Evolutionary conservation across 2,888 invertebrate genomes (phyloP), one percentile per base, ranked within the genome.

Genomic region (Perizoma flavofasciatum): DNA sequence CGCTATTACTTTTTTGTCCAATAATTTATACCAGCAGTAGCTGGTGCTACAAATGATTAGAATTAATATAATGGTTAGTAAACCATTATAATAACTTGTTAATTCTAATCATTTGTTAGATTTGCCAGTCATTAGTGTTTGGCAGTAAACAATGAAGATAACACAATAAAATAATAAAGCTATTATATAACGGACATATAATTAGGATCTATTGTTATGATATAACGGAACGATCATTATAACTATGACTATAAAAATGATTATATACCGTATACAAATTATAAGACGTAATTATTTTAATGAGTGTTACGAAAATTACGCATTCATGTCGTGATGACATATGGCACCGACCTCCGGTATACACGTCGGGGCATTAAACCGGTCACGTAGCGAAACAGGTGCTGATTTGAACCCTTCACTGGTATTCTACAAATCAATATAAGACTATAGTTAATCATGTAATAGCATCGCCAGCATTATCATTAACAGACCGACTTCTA

Each of bases 371-470:
- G 65, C 59, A 61, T 65, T 62, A 48, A 78, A 80, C 83, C 79
- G 80, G 82, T 81, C 63, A 63, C 5, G 66, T 70, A 72, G 66
- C 34, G 55, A 43, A 53, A 57, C 57, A 61, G 56, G 84, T 85
- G 80, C 76, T 72, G 75, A 71, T 72, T 74, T 22, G 22, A 22
- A 22, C 22, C 22, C 22, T 2, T 22, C 22, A 22, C 3, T 22
- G 22, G 22, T 22, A 22, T 22, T 1, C 1, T 22, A 22, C 22
- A 22, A 22, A 22, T 22, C 22, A 22, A 22, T 22, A 22, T 22
- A 22, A 22, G 22, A 3, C 22, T 22, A 2, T 22, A 22, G 3
- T 22, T 22, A 22, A 22, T 22, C 1, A 2, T 22, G 22, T 3
- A 1, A 22, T 3, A 1, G 22, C 22, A 22, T 22, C 22, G 3